Percentiles rank a stretch among this genome's conserved stretches.
phyloP scores from a whole-genome alignment of 2,113 vertebrate genomes.

The Eclectus roratus region DNA sequence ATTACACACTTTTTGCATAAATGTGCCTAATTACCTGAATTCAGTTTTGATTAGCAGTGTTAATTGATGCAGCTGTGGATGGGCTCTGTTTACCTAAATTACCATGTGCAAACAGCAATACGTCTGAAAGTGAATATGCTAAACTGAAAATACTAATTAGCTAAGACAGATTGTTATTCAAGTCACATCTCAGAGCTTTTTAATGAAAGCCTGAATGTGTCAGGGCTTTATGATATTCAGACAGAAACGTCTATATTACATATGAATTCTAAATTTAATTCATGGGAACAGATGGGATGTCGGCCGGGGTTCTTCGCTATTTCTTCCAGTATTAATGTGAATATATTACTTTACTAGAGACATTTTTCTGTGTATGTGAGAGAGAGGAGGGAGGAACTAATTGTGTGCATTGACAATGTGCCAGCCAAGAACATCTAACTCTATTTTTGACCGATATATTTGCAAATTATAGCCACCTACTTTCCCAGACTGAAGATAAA shows the following conservation, averaged over 20 bases:
- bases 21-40: conserved; percentile 88
- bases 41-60: conserved; percentile 89
- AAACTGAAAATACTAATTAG: conserved; percentile 89
- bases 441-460: conserved; percentile 50
- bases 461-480: conserved; percentile 37
- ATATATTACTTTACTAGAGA: conserved; percentile 64
- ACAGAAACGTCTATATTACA: conserved; percentile 84
- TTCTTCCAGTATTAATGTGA: conserved; percentile 73
- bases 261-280: conserved; percentile 84
- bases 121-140: conserved; percentile 83
- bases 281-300: conserved; percentile 80
- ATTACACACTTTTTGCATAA: conserved; percentile 86
- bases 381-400: neutral
- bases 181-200: conserved; percentile 81
- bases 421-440: conserved; percentile 18
- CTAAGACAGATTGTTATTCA: conserved; percentile 85
- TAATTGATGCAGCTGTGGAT: conserved; percentile 89
- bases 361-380: neutral
- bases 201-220: conserved; percentile 83
- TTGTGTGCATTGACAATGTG: conserved; percentile 39
- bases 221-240: conserved; percentile 79
- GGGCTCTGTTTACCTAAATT: conserved; percentile 87
- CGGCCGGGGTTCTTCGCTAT: conserved; percentile 59
- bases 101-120: conserved; percentile 88
- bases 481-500: conserved; percentile 48